Evolutionary conservation across 2,797 vertebrate species (phyloP).

Genomic region (Sebastes miniatus): DNA sequence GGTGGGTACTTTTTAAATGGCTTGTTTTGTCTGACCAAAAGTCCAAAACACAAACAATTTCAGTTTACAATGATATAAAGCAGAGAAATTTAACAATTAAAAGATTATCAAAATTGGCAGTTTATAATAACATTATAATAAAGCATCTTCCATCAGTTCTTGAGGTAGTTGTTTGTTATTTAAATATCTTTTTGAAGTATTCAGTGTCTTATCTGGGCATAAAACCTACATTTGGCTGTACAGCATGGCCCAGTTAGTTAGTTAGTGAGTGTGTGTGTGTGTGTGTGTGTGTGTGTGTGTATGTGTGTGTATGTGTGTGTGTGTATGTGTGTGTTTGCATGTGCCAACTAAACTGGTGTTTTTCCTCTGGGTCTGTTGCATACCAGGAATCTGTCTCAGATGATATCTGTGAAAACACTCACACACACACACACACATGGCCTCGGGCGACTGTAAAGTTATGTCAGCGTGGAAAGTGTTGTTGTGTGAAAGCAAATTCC

Average conservation of each 20-base stretch:
- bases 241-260: no score
- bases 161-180: background rate
- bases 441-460: background rate
- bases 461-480: background rate
- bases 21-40: no score
- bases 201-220: background rate
- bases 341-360: background rate
- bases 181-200: background rate
- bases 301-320: no score
- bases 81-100: background rate
- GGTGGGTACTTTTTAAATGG: no score
- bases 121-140: background rate
- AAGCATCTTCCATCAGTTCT: background rate
- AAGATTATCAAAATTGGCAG: background rate
- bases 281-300: no score
- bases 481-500: slow-evolving; percentile 2
- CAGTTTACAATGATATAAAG: background rate
- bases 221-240: background rate
- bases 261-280: no score
- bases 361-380: background rate
- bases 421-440: background rate
- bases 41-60: no score
- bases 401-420: slow-evolving; percentile 13
- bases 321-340: background rate
- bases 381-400: slow-evolving; percentile 26